Evolutionary conservation across 2,113 vertebrate species (phyloP), one percentile per base, ranked within the genome.

Genomic region (Eurystomus gularis): DNA sequence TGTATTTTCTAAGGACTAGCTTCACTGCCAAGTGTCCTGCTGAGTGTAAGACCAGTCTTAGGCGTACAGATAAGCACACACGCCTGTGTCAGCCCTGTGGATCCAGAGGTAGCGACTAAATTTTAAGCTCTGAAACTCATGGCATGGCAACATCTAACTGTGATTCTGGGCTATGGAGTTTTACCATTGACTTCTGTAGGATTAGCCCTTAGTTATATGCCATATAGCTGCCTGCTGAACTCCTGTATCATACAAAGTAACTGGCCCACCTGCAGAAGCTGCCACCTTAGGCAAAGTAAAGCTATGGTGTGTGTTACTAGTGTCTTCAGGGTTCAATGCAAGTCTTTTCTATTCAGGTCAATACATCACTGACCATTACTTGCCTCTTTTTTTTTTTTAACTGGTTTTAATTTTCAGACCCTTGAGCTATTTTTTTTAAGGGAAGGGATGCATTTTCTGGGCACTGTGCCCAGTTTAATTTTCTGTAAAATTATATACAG

Each of bases 401-500:
- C 35, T 66, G 35, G 42, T 66, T 90, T 90, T 90, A 90, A 92
- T 65, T 80, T 79, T 76, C 69, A 87, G 52, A 87, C 25, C 40
- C 62, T 85, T 87, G 13, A 85, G 75, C 33, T 73, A 14, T 76
- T 64, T 76, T 89, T 86, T 84, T 89, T 39, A 87, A 80, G 54
- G 39, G 35, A 61, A 54, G 29, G 20, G 42, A 62, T 57, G 46
- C 17, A 35, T 93, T 64, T 97, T 76, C 83, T 76, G 57, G 77
- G 88, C 83, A 88, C 35, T 37, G 7, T 23, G 79, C 55, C 82
- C 60, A 40, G 60, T 81, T 86, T 93, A 82, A 87, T 91, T 91
- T 93, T 87, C 86, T 91, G 42, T 61, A 86, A 77, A 93, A 91
- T 72, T 93, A 82, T 70, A 86, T 87, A 75, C 46, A 25, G 70